phyloP scores from a whole-genome alignment of 2,797 vertebrate species.

The Ctenopoma multispine region DNA sequence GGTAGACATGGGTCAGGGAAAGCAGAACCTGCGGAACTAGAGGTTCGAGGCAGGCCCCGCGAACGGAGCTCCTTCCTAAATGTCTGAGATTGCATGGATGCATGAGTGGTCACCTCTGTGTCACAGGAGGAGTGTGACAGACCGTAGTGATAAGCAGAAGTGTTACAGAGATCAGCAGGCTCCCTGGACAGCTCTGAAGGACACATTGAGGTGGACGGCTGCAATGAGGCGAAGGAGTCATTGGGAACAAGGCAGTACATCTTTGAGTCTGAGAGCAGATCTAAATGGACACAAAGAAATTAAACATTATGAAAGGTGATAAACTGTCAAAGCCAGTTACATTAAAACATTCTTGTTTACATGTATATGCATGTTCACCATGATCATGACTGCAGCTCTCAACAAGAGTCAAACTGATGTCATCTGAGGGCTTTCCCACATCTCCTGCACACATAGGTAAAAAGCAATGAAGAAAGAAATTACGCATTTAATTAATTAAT shows the following conservation, averaged over 20 bases:
- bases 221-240: slow-evolving; percentile 97
- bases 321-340: not conserved
- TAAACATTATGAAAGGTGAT: not conserved
- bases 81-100: slow-evolving; percentile 92
- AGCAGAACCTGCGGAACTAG: slow-evolving; percentile 94
- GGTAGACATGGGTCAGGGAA: slow-evolving; percentile 95
- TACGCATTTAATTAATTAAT: slow-evolving; percentile 66
- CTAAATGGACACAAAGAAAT: slow-evolving; percentile 72
- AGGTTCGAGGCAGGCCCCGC: slow-evolving; percentile 96
- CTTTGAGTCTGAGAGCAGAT: slow-evolving; percentile 93
- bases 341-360: not conserved
- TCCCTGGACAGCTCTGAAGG: slow-evolving; percentile 92
- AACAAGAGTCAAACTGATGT: slow-evolving; percentile 95
- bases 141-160: slow-evolving; percentile 89
- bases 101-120: slow-evolving; percentile 88
- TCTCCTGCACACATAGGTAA: slow-evolving; percentile 82
- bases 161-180: slow-evolving; percentile 84
- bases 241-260: slow-evolving; percentile 97
- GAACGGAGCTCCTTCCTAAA: slow-evolving; percentile 95
- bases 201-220: slow-evolving; percentile 94
- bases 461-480: slow-evolving; percentile 31
- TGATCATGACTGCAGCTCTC: slow-evolving; percentile 97
- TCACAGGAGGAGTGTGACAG: slow-evolving; percentile 91
- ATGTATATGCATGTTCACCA: slow-evolving; percentile 77
- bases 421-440: slow-evolving; percentile 92